phyloP scores from a whole-genome alignment of 23 tunicate species.

The Ciona savignyi region DNA sequence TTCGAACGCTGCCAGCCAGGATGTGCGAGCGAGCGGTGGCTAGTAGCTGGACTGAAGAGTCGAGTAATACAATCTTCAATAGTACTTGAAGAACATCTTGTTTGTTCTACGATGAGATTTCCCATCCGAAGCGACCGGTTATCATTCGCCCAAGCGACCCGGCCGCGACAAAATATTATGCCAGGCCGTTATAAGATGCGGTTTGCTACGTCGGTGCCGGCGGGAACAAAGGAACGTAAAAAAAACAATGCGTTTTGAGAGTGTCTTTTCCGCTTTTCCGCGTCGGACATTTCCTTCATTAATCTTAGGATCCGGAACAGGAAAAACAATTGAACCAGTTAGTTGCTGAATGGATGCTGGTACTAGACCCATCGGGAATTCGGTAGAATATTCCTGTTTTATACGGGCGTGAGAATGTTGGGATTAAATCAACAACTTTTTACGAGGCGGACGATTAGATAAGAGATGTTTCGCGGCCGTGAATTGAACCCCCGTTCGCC shows the following conservation, averaged over 20 bases:
- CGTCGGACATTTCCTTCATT: not conserved
- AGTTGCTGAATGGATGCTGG: not conserved
- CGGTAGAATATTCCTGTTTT: not conserved
- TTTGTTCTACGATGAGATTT: conserved; percentile 6
- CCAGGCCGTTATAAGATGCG: not conserved
- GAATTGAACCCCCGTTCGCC: not conserved
- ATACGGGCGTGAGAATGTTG: not conserved
- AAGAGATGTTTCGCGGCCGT: not conserved
- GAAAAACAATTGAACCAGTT: not conserved
- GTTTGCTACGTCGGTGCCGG: not conserved
- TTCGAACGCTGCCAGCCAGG: not conserved
- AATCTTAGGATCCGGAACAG: not conserved
- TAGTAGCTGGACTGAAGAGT: not conserved
- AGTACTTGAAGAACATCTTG: not conserved
- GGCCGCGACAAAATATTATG: not conserved
- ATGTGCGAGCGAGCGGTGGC: not conserved
- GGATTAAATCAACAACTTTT: conserved; percentile 1
- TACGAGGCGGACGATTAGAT: not conserved
- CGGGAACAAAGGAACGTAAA: not conserved
- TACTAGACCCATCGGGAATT: not conserved
- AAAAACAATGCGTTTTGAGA: not conserved
- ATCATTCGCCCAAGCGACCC: not conserved
- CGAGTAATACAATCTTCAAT: not conserved
- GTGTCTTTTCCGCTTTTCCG: not conserved
- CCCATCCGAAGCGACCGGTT: conserved; percentile 7